These are phyloP conservation scores for Margaritifera margaritifera DNA, from an alignment of 2,888 invertebrate species.

Conservation along the genomic window DNA sequence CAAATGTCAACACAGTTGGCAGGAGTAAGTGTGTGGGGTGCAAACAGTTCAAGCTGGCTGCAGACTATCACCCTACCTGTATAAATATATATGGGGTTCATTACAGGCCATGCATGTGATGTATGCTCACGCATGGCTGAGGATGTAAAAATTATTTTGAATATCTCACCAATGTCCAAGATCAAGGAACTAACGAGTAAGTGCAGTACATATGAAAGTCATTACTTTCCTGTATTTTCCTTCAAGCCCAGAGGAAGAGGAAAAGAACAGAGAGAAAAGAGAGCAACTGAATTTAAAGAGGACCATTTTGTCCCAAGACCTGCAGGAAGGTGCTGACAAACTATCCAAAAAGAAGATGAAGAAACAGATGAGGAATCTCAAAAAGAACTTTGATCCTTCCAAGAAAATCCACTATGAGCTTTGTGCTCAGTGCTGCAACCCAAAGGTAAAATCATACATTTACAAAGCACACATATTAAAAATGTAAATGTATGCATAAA, in stretches of 20 bases:
- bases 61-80: no score
- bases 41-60: no score
- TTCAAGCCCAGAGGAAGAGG: conserved; percentile 43
- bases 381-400: conserved; percentile 73
- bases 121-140: no score
- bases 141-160: no score
- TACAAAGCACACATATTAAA: no score
- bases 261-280: conserved; percentile 81
- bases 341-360: conserved; percentile 89
- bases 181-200: background rate
- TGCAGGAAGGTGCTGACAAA: conserved; percentile 40
- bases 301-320: conserved; percentile 49
- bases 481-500: no score
- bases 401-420: conserved; percentile 56
- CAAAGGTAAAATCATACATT: conserved; percentile 44
- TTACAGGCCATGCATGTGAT: no score
- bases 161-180: no score
- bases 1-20: no score
- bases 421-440: conserved; percentile 59
- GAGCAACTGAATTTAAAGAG: conserved; percentile 61
- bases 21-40: no score
- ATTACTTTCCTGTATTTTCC: conserved; percentile 23
- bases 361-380: conserved; percentile 83
- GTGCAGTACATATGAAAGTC: background rate
- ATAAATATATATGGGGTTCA: no score